Conservation (phyloP, 2,888 invertebrate species). For the Lagria hirta region DNA sequence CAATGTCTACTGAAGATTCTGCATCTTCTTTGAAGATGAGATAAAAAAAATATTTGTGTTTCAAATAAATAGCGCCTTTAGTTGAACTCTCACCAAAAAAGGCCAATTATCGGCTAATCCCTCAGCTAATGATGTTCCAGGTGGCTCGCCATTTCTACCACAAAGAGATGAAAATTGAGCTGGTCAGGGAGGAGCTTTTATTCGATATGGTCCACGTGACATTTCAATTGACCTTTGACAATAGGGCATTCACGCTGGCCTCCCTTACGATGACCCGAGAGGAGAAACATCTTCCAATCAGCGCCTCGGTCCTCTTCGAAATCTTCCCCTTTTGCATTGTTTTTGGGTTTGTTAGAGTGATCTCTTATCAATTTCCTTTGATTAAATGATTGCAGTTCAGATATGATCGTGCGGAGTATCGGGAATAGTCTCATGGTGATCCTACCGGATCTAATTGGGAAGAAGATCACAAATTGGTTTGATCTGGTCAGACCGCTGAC, state of each 20-base stretch:
- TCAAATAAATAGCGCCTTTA: constrained; percentile 1
- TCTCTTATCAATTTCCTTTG: neutral
- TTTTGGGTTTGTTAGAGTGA: constrained; percentile 85
- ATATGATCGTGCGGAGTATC: constrained; percentile 86
- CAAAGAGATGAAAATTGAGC: constrained; percentile 89
- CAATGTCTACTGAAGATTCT: too few relatives aligned
- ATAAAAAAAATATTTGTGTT: too few relatives aligned
- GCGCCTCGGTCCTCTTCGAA: constrained; percentile 88
- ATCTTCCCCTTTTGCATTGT: constrained; percentile 98
- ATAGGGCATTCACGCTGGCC: constrained; percentile 83
- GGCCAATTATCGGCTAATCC: too few relatives aligned
- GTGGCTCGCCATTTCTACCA: constrained; percentile 93
- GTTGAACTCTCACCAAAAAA: too few relatives aligned
- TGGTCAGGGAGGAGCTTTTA: constrained; percentile 81
- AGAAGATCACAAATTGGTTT: constrained; percentile 90
- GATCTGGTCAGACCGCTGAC: constrained; percentile 89
- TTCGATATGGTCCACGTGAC: constrained; percentile 93
- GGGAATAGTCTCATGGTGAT: constrained; percentile 90
- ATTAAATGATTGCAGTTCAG: constrained; percentile 64
- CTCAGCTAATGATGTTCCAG: constrained; percentile 55
- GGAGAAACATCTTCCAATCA: constrained; percentile 85
- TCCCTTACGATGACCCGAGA: constrained; percentile 83
- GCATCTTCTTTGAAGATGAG: too few relatives aligned
- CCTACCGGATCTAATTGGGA: constrained; percentile 82
- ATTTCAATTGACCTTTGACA: constrained; percentile 92